Base-by-base conservation (phyloP, 1,140 invertebrate species). In the Bicyclus anynana region DNA sequence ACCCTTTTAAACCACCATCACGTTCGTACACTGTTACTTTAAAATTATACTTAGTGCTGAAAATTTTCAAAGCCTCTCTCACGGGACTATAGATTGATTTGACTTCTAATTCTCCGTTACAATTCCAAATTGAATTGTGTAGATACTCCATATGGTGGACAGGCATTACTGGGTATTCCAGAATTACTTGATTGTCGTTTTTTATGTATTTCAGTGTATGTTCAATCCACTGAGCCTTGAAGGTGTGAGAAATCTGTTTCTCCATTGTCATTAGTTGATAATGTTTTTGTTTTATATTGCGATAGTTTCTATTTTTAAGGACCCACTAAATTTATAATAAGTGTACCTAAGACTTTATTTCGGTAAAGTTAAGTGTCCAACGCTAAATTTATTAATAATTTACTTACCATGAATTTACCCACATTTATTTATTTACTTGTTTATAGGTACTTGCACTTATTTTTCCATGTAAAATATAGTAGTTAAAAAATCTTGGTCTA, bases 191-290 rank as follows among this genome's bases (percentile, higher is more conserved):
- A 7, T 48, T 64, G 18, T 65, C 59, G 42, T 72, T 59, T 60
- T 67, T 72, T 20, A 78, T 21, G 49, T 76, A 78, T 37, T 55
- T 59, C 2, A 75, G 46, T 37, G 67, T 74, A n/a, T 33, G 55
- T 21, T 74, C 65, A 9, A 75, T 20, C 65, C 69, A 73, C 10
- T 62, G 44, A 3, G 62, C 44, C 69, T 75, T 75, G 12, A 72
- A 65, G 10, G 16, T 16, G 6, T 26, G 17, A 9, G 63, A 18
- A 29, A 65, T 65, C 3, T 49, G 20, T 10, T 56, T 47, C 35
- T 52, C 29, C 60, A 62, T 57, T 23, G 23, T 21, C 5, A n/a
- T n/a, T n/a, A n/a, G n/a, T n/a, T n/a, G n/a, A n/a, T 14, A 2
- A 12, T 20, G 0, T 17, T 16, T 10, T 1, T 40, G 2, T 40